These are phyloP conservation scores for Notolepis coatsorum DNA, from an alignment of 2,797 vertebrate genomes.

Conservation along the genomic window DNA sequence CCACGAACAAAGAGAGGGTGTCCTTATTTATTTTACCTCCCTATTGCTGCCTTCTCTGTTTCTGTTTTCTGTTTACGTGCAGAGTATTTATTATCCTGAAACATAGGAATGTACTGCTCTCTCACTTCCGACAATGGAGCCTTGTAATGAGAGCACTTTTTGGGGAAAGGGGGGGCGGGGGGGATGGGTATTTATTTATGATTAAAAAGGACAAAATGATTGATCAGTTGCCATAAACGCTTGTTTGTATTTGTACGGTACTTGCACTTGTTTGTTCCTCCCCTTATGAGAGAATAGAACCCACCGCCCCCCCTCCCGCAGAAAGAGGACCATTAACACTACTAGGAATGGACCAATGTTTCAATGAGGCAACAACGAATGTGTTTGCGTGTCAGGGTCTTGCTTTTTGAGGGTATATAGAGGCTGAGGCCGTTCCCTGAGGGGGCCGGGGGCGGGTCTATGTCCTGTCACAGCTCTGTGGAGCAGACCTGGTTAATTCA, in stretches of 20 bases:
- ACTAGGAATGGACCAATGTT: constrained; percentile 56
- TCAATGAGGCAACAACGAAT: constrained; percentile 38
- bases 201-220: constrained; percentile 37
- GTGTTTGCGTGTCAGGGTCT: constrained; percentile 53
- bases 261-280: constrained; percentile 27
- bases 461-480: constrained; percentile 61
- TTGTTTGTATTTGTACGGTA: constrained; percentile 40
- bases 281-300: constrained; percentile 10
- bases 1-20: neutral
- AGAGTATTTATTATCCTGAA: constrained; percentile 22
- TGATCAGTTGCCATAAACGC: constrained; percentile 26
- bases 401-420: constrained; percentile 31
- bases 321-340: constrained; percentile 32
- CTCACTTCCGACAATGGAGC: constrained; percentile 32
- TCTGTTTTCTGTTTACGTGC: neutral
- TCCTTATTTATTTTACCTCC: neutral
- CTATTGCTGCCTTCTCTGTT: constrained; percentile 36
- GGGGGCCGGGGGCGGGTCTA: constrained; percentile 31
- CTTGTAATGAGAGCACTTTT: constrained; percentile 34
- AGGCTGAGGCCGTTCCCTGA: constrained; percentile 35
- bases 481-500: constrained; percentile 65
- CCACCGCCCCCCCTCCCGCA: constrained; percentile 7
- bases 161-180: constrained; percentile 10
- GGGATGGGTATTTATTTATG: constrained; percentile 55
- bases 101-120: constrained; percentile 48